Base-by-base conservation (phyloP, 1,140 invertebrate genomes). In the Archivesica marissinica region DNA sequence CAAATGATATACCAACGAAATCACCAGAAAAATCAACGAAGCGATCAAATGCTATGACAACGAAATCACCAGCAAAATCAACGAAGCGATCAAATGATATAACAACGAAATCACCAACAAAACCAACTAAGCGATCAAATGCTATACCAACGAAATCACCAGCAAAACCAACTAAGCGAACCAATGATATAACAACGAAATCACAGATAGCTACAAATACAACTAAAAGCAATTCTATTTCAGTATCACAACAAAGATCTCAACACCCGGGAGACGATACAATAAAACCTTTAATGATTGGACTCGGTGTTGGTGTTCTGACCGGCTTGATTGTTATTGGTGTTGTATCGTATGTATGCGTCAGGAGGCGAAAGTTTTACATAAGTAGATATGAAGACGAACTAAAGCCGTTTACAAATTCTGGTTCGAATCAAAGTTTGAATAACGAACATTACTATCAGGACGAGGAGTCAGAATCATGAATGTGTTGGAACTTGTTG, bases 261-360 rank as follows among this genome's bases (percentile, higher is more conserved):
- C 52, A 84, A 61, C 70, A 84, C 28, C 70, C 81, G 7, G 41
- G 47, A 61, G 81, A 84, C 35, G 72, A 75, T 30, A 75, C 81
- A 20, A 13, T 84, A 38, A 84, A 75, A 64, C 81, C 81, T 3
- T 47, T 84, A 39, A 64, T 84, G 81, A 84, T 84, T 75, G 70
- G 81, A 15, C 72, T 84, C 1, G 52, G 81, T 23, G 81, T 84
- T 9, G 81, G 81, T 0, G 52, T 84, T 41, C 38, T 84, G 41
- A 39, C 70, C 9, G 81, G 81, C 38, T 72, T 84, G 6, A 76
- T 84, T 23, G 66, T 84, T 13, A 84, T 84, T 52, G 81, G 70
- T 1, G 61, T 76, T 15, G 66, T 84, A 9, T 70, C 59, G 0
- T 84, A 68, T 50, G 68, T 84, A 0, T 84, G 81, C 39, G 70